Base-by-base conservation (phyloP, 2,797 vertebrate species). In the Scleropages formosus region DNA sequence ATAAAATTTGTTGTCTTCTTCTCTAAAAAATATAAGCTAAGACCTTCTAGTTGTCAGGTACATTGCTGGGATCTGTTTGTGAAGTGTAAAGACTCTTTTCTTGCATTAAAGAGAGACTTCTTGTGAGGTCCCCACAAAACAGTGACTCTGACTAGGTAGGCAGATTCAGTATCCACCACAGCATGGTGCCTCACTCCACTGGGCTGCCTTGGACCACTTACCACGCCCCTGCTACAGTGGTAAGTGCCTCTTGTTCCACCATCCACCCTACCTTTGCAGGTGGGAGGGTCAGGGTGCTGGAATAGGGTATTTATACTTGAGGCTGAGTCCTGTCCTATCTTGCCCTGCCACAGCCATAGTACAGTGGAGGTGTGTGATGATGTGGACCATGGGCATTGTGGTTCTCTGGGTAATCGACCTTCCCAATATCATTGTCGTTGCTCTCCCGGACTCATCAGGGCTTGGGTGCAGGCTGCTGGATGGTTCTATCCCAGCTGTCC, bases 401-500 rank as follows among this genome's bases (percentile, higher is more conserved):
- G 72, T 26, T 67, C 39, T 80, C 16, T 27, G 78, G 49, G 3
- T 22, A 9, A 44, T 71, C 20, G 26, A 63, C 3, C 4, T 78
- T 51, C 20, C 74, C 4, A 76, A 62, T 61, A 61, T 77, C 26
- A 56, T 15, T 18, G 76, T 15, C 16, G n/a, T n/a, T 9, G 18
- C 79, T 66, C 27, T 24, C 4, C 60, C 39, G 39, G 61, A 39
- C 44, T 56, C 47, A 20, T 75, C 51, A 24, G 59, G 72, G 11
- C 22, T 63, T 22, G 73, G 59, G 67, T 88, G 88, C 76, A 76
- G 31, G 20, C 75, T 84, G n/a, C 81, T 78, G 63, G 85, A 82
- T 59, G 60, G 58, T 0, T 20, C 67, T 64, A 72, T 44, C 4
- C 62, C 13, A 22, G 81, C 86, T 51, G 81, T 72, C 0, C 87